phyloP scores from a whole-genome alignment of 2,888 invertebrate genomes.

The Trissolcus brochymenae region DNA sequence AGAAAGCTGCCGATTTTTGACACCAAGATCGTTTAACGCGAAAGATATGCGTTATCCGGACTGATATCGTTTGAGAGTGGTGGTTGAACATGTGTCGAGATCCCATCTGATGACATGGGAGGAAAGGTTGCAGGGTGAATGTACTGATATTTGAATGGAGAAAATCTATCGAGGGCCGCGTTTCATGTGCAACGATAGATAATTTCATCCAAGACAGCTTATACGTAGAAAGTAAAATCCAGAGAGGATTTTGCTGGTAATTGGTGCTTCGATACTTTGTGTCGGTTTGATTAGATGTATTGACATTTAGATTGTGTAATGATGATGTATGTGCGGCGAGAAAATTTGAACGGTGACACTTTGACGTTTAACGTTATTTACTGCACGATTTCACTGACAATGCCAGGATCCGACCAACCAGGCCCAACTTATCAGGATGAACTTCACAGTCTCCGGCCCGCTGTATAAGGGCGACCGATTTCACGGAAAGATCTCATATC shows the following conservation, averaged over 20 bases:
- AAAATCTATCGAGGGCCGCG: conserved; percentile 6
- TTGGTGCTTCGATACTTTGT: neutral
- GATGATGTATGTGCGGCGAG: neutral
- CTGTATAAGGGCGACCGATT: too few species aligned
- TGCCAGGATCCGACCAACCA: neutral
- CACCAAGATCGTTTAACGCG: conserved; percentile 33
- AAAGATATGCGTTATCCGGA: conserved; percentile 36
- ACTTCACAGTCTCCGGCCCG: too few species aligned
- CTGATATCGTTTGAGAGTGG: conserved; percentile 31
- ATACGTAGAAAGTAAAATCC: conserved; percentile 6
- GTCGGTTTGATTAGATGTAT: conserved; percentile 2
- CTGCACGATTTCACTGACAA: neutral
- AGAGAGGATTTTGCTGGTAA: conserved; percentile 4
- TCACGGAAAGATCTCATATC: too few species aligned
- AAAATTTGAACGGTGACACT: conserved; percentile 5
- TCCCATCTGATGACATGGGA: conserved; percentile 23
- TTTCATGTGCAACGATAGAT: neutral
- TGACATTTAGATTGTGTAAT: conserved; percentile 10
- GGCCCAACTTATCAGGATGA: neutral
- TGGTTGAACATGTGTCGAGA: conserved; percentile 40
- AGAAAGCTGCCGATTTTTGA: conserved; percentile 36
- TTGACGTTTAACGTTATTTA: conserved; percentile 7
- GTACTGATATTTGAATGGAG: conserved; percentile 24
- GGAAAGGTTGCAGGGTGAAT: conserved; percentile 20
- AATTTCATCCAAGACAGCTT: conserved; percentile 3